Evolutionary conservation across 2,113 vertebrate species (phyloP).

Genomic region (Notarius quadriscutis): DNA sequence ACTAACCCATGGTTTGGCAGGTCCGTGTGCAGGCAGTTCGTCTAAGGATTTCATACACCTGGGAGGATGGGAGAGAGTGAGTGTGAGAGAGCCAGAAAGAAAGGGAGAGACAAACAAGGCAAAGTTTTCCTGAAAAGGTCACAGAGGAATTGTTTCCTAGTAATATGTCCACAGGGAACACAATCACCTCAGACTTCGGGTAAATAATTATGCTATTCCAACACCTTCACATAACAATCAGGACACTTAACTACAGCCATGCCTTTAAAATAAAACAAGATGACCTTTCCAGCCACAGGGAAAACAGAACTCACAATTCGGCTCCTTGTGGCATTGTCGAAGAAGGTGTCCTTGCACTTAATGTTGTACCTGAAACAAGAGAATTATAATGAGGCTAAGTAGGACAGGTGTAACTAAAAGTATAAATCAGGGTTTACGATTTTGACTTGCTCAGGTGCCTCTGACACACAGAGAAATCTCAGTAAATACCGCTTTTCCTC

Average conservation of each 20-base stretch:
- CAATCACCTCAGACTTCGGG: slow-evolving; percentile 32
- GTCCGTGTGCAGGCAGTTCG: slow-evolving; percentile 84
- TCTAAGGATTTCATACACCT: slow-evolving; percentile 96
- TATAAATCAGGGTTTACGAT: slow-evolving; percentile 38
- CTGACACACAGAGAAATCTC: slow-evolving; percentile 21
- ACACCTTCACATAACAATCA: slow-evolving; percentile 33
- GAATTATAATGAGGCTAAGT: slow-evolving; percentile 16
- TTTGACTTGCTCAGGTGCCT: slow-evolving; percentile 12
- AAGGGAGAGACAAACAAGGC: slow-evolving; percentile 42
- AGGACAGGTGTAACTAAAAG: neutral
- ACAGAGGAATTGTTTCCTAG: slow-evolving; percentile 46
- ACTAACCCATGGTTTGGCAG: slow-evolving; percentile 92
- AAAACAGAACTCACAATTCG: slow-evolving; percentile 84
- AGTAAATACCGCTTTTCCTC: slow-evolving; percentile 1
- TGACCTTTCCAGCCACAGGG: neutral
- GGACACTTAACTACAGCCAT: slow-evolving; percentile 9
- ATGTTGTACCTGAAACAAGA: slow-evolving; percentile 85
- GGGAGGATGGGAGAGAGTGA: slow-evolving; percentile 38
- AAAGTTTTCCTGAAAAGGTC: slow-evolving; percentile 44
- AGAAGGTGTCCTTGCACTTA: slow-evolving; percentile 92
- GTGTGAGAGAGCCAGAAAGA: slow-evolving; percentile 29
- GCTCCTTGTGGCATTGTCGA: slow-evolving; percentile 91
- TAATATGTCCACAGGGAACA: slow-evolving; percentile 25
- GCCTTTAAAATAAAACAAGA: neutral
- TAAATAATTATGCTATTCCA: slow-evolving; percentile 43